Evolutionary conservation across 2,113 vertebrate genomes (phyloP).

Genomic region (Antidorcas marsupialis): DNA sequence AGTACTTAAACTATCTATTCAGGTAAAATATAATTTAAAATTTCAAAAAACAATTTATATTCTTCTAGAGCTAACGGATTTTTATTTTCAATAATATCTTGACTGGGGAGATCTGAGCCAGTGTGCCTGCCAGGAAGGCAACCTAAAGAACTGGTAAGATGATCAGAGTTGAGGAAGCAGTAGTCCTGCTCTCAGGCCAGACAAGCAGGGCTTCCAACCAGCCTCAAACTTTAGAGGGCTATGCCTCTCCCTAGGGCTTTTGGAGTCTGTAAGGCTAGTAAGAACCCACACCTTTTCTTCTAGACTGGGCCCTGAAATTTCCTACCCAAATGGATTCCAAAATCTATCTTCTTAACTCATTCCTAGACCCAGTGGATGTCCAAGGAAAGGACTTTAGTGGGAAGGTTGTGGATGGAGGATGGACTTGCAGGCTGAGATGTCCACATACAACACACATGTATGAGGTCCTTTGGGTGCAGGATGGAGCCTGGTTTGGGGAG

Average conservation of each 20-base stretch:
- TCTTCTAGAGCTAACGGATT: neutral
- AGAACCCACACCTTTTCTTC: neutral
- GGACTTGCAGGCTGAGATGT: neutral
- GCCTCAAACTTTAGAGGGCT: neutral
- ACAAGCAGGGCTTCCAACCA: neutral
- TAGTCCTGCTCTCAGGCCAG: neutral
- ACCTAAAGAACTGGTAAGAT: neutral
- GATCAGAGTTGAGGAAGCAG: neutral
- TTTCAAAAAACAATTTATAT: slow-evolving; percentile 1
- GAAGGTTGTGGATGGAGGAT: too few species aligned
- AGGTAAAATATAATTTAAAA: slow-evolving; percentile 84
- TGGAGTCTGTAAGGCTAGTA: neutral
- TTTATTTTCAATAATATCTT: slow-evolving; percentile 35
- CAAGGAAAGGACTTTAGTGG: neutral
- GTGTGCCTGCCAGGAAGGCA: neutral
- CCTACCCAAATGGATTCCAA: neutral
- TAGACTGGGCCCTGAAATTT: neutral
- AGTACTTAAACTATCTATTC: slow-evolving; percentile 94
- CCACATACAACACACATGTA: neutral
- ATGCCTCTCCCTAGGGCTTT: accelerated
- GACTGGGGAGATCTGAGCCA: neutral
- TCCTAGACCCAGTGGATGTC: neutral
- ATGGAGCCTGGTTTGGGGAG: neutral
- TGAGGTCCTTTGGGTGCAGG: neutral
- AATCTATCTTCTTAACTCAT: neutral